phyloP scores from a whole-genome alignment of 2,888 invertebrate species.

The Drosophila prostipennis region DNA sequence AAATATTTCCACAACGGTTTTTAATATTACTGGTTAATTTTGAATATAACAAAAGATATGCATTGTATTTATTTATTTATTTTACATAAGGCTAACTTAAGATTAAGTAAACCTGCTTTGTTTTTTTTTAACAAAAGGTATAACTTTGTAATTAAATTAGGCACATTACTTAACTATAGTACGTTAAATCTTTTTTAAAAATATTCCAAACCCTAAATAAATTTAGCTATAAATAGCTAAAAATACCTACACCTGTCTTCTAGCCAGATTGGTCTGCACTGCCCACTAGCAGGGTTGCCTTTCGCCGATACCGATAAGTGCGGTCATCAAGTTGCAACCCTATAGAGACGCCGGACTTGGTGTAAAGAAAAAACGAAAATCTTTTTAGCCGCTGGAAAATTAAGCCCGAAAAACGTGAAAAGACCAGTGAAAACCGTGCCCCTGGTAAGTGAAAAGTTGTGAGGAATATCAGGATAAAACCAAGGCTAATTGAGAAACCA shows the following conservation, averaged over 20 bases:
- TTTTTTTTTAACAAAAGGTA: no score
- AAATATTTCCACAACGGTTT: no score
- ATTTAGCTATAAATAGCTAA: not conserved
- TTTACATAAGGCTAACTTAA: no score
- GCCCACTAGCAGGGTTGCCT: not conserved
- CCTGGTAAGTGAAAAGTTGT: slow-evolving; percentile 42
- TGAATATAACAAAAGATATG: no score
- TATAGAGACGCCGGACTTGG: slow-evolving; percentile 60
- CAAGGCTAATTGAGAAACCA: not conserved
- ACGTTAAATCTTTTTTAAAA: no score
- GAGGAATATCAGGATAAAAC: not conserved
- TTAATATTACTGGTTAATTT: no score
- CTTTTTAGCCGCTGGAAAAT: slow-evolving; percentile 7
- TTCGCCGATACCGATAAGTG: not conserved
- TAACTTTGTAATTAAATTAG: no score
- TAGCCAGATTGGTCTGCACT: not conserved
- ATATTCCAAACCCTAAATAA: not conserved
- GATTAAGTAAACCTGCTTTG: no score
- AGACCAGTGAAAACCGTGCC: slow-evolving; percentile 16
- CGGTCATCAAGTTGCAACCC: slow-evolving; percentile 51
- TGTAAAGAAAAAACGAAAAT: slow-evolving; percentile 57
- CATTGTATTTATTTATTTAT: no score
- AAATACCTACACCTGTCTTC: not conserved
- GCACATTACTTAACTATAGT: no score
- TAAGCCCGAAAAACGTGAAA: slow-evolving; percentile 45